phyloP scores from a whole-genome alignment of 2,888 invertebrate species.

The Hipparchia sbordonii region DNA sequence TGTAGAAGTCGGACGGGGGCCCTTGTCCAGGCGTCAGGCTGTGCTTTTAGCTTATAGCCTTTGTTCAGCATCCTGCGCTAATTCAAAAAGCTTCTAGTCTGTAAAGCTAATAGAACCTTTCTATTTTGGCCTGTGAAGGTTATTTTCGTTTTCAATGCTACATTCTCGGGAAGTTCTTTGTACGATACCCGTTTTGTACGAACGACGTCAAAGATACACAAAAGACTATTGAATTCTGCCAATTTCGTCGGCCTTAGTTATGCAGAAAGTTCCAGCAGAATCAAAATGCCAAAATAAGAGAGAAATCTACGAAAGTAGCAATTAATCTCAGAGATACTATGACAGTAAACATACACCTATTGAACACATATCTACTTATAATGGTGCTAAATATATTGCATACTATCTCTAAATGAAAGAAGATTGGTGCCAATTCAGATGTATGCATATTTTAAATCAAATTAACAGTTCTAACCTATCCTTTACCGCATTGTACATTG shows the following conservation, averaged over 20 bases:
- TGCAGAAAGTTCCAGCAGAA: neutral
- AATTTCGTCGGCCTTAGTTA: constrained; percentile 20
- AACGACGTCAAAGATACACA: constrained; percentile 53
- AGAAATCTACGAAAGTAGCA: neutral
- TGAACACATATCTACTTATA: too few relatives aligned
- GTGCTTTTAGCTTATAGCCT: neutral
- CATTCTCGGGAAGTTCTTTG: constrained; percentile 48
- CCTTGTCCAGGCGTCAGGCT: neutral
- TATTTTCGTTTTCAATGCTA: constrained; percentile 45
- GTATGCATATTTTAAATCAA: too few relatives aligned
- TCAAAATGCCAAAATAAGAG: neutral
- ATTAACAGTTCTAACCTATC: too few relatives aligned
- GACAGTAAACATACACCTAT: neutral
- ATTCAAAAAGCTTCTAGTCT: neutral
- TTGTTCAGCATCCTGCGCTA: neutral
- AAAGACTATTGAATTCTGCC: constrained; percentile 49
- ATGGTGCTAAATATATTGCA: too few relatives aligned
- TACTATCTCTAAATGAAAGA: too few relatives aligned
- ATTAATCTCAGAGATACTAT: neutral
- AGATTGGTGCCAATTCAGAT: too few relatives aligned
- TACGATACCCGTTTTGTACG: constrained; percentile 57
- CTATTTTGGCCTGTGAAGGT: constrained; percentile 26
- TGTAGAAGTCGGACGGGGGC: too few relatives aligned
- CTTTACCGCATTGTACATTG: too few relatives aligned
- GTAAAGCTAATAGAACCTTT: constrained; percentile 1